These are phyloP conservation scores for Nebria ingens DNA, from an alignment of 1,140 invertebrate species.

Conservation along the genomic window DNA sequence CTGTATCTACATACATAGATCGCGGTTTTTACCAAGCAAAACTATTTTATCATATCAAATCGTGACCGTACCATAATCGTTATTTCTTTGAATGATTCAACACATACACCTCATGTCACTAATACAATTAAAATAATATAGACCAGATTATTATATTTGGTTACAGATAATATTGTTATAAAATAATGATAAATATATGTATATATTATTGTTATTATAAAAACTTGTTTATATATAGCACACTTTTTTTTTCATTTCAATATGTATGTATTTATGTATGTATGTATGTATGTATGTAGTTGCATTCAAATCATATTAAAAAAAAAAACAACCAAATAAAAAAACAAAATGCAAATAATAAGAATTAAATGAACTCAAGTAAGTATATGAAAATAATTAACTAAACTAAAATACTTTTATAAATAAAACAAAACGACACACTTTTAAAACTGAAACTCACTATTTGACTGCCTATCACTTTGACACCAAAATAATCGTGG, in stretches of 20 bases:
- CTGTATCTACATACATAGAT: too few species aligned
- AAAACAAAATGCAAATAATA: too few species aligned
- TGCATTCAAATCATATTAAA: conserved; percentile 6
- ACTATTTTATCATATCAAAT: too few species aligned
- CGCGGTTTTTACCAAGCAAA: too few species aligned
- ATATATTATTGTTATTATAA: too few species aligned
- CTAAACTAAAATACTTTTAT: background rate
- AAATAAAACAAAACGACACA: background rate
- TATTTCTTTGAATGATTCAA: too few species aligned
- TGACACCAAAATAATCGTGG: background rate
- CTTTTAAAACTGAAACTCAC: conserved; percentile 18
- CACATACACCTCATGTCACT: too few species aligned
- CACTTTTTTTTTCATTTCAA: conserved; percentile 1
- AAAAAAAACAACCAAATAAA: conserved; percentile 15
- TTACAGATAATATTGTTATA: conserved; percentile 3
- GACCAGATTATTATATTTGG: conserved; percentile 8
- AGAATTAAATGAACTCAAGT: background rate
- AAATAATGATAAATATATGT: conserved; percentile 2
- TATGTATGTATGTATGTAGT: background rate
- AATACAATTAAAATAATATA: background rate
- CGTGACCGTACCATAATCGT: too few species aligned
- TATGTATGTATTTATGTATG: conserved; percentile 6
- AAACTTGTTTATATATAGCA: background rate
- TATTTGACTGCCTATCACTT: conserved; percentile 20
- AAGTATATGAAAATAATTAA: background rate